Conservation (phyloP, 2,888 invertebrate species). For the Hemicrepidius hirtus region DNA sequence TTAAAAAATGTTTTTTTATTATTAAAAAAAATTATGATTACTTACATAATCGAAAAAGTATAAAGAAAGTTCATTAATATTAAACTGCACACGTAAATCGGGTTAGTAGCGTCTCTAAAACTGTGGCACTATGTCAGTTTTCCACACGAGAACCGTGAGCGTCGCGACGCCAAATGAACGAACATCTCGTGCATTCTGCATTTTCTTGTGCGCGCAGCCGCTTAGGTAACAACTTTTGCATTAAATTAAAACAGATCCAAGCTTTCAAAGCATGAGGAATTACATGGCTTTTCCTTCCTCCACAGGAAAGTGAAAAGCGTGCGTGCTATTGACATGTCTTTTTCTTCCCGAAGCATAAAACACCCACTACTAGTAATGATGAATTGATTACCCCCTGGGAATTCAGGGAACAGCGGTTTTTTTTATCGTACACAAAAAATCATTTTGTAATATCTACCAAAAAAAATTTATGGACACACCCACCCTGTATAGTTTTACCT, state of each 20-base stretch:
- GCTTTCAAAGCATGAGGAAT: constrained; percentile 4
- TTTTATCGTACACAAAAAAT: neutral
- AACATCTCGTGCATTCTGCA: constrained; percentile 23
- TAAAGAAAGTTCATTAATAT: neutral
- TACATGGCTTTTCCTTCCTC: neutral
- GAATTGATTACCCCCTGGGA: constrained; percentile 6
- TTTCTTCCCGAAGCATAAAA: neutral
- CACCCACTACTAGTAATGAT: neutral
- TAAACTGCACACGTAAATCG: constrained; percentile 22
- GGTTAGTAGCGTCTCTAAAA: constrained; percentile 27
- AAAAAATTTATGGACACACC: too few species aligned
- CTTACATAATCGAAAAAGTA: neutral
- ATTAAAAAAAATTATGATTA: neutral
- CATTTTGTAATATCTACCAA: too few species aligned
- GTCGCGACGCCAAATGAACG: constrained; percentile 31
- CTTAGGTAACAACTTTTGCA: constrained; percentile 27
- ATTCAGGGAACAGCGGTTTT: neutral
- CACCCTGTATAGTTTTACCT: too few species aligned
- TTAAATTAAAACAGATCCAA: constrained; percentile 3
- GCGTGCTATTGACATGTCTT: neutral
- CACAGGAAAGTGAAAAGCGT: neutral
- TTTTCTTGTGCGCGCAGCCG: constrained; percentile 21
- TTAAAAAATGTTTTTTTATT: too few species aligned
- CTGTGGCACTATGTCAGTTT: constrained; percentile 24
- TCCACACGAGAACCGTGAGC: constrained; percentile 28